phyloP scores from a whole-genome alignment of 2,888 invertebrate species.

The Idaea dimidiata region DNA sequence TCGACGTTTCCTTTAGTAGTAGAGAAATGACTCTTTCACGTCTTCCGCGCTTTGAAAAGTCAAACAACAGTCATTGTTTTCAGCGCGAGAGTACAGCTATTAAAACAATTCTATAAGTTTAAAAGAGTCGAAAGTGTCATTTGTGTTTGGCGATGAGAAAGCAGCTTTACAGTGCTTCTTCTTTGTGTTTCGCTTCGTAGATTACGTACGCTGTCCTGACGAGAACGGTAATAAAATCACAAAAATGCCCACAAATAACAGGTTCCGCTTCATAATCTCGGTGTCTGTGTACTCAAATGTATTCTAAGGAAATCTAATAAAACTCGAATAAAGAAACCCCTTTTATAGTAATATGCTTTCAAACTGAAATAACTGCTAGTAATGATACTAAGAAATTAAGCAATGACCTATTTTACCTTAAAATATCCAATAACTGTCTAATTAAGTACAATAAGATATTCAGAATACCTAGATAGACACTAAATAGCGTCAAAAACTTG shows the following conservation, averaged over 20 bases:
- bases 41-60: too few relatives aligned
- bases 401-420: not conserved
- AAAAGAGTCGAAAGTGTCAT: too few relatives aligned
- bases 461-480: too few relatives aligned
- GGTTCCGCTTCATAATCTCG: not conserved
- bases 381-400: not conserved
- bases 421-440: not conserved
- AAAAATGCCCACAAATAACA: not conserved
- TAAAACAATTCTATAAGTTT: too few relatives aligned
- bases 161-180: too few relatives aligned
- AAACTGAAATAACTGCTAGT: not conserved
- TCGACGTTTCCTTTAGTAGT: too few relatives aligned
- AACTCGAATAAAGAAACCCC: not conserved
- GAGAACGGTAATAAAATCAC: not conserved
- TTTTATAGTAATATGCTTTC: not conserved
- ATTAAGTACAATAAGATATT: too few relatives aligned
- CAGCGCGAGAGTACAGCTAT: too few relatives aligned
- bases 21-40: too few relatives aligned
- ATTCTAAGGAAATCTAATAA: not conserved
- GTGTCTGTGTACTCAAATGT: not conserved
- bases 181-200: not conserved
- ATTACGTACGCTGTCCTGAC: not conserved
- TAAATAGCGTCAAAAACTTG: too few relatives aligned
- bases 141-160: too few relatives aligned
- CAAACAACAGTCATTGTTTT: too few relatives aligned